These are phyloP conservation scores for Mustela nigripes DNA, from an alignment of 2,113 vertebrate genomes.

Conservation along the genomic window DNA sequence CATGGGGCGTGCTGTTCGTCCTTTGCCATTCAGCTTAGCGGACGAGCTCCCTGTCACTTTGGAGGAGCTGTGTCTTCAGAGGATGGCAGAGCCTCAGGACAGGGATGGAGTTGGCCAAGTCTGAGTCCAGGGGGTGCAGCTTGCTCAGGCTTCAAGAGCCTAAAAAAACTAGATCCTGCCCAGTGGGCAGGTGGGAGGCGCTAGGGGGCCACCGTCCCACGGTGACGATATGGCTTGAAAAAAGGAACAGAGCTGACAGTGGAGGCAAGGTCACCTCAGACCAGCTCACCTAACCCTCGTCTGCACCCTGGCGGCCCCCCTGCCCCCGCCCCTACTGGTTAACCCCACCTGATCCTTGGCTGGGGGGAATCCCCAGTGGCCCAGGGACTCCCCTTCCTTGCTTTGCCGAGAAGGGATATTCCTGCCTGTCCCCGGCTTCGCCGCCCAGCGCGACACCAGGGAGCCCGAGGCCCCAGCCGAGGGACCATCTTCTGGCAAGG, in stretches of 20 bases:
- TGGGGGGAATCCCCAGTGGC: not conserved
- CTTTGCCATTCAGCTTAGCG: not conserved
- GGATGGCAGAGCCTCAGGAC: not conserved
- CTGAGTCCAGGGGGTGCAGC: accelerated
- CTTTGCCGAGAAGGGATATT: not conserved
- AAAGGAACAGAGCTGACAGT: not conserved
- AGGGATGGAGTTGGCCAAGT: not conserved
- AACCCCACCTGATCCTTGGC: not conserved
- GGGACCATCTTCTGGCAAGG: not conserved
- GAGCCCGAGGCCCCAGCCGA: not conserved
- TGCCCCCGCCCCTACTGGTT: not conserved
- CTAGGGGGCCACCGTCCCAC: accelerated
- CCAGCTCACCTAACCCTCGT: accelerated
- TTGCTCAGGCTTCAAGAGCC: not conserved
- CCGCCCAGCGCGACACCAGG: not conserved
- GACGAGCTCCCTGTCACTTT: not conserved
- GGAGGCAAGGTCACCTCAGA: not conserved
- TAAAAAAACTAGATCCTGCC: not conserved
- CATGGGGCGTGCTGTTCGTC: accelerated
- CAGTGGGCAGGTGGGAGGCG: accelerated
- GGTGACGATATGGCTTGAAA: not conserved
- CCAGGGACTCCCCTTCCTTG: not conserved
- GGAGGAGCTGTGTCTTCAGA: not conserved
- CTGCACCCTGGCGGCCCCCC: no score
- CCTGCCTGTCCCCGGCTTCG: accelerated